Percentiles rank a stretch among this genome's conserved stretches.
Evolutionary conservation across 2,888 invertebrate genomes (phyloP).

Genomic region (Trichopoda pennipes): DNA sequence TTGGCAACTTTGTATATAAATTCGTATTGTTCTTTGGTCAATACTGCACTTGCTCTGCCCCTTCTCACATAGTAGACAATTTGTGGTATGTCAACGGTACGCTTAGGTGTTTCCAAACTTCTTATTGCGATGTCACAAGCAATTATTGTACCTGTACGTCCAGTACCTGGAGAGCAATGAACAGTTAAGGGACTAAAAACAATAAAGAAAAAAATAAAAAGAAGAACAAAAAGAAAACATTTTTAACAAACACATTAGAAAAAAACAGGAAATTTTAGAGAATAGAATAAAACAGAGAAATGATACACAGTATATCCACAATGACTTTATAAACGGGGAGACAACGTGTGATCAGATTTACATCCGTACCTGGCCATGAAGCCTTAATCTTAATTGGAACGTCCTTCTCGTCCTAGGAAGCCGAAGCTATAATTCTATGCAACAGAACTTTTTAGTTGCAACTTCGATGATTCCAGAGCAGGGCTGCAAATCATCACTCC

Average conservation of each 20-base stretch:
- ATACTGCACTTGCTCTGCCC: slow-evolving; percentile 93
- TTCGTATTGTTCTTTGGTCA: slow-evolving; percentile 95
- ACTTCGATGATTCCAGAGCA: too few relatives aligned
- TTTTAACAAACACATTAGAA: background rate
- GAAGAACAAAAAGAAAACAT: slow-evolving; percentile 3
- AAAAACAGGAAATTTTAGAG: too few relatives aligned
- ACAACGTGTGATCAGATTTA: too few relatives aligned
- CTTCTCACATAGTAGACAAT: slow-evolving; percentile 91
- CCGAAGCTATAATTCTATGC: too few relatives aligned
- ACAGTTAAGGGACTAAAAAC: slow-evolving; percentile 87
- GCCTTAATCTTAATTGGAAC: too few relatives aligned
- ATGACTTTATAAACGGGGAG: too few relatives aligned
- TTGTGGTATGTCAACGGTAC: slow-evolving; percentile 92
- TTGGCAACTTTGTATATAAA: slow-evolving; percentile 95
- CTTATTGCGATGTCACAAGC: slow-evolving; percentile 93
- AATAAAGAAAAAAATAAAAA: slow-evolving; percentile 31
- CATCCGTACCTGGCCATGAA: too few relatives aligned
- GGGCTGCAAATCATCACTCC: too few relatives aligned
- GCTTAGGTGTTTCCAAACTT: slow-evolving; percentile 88
- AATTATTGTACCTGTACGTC: slow-evolving; percentile 92
- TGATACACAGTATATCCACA: too few relatives aligned
- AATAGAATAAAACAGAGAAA: too few relatives aligned
- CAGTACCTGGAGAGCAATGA: slow-evolving; percentile 95
- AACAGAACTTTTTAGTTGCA: too few relatives aligned
- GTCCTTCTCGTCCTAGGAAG: too few relatives aligned